Conservation (phyloP, 2,888 invertebrate genomes). For the Embidobia sp. region DNA sequence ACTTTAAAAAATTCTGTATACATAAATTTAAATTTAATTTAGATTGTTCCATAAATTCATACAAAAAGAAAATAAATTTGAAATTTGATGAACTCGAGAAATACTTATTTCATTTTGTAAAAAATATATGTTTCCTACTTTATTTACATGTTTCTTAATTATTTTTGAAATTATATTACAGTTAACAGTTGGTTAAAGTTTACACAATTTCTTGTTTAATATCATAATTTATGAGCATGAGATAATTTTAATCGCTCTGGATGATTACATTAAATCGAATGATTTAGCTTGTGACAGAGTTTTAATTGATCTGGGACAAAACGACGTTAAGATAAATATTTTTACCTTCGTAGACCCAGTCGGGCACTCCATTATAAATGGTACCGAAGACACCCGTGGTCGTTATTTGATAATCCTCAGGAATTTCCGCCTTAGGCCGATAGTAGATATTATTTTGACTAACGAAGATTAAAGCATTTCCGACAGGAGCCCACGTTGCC, state of each 20-base stretch:
- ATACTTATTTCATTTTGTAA: no score
- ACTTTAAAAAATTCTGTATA: no score
- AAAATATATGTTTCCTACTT: no score
- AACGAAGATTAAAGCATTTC: slow-evolving; percentile 88
- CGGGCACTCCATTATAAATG: slow-evolving; percentile 93
- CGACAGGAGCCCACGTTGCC: slow-evolving; percentile 89
- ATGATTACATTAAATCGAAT: slow-evolving; percentile 28
- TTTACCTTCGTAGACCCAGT: slow-evolving; percentile 97
- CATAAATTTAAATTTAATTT: no score
- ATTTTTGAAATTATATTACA: no score
- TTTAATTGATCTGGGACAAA: slow-evolving; percentile 20
- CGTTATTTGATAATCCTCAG: slow-evolving; percentile 84
- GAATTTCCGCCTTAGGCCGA: slow-evolving; percentile 82
- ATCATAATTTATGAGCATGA: no score
- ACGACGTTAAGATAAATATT: slow-evolving; percentile 44
- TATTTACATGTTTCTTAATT: no score
- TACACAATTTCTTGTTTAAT: no score
- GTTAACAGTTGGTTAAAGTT: slow-evolving; percentile 9
- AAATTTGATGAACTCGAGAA: no score
- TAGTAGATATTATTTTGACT: slow-evolving; percentile 90
- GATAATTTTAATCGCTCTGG: slow-evolving; percentile 1
- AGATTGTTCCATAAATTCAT: no score
- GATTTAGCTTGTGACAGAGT: neutral
- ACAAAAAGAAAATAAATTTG: no score
- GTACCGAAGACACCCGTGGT: slow-evolving; percentile 84